phyloP scores from a whole-genome alignment of 2,113 vertebrate genomes.

The Thalassoma bifasciatum region DNA sequence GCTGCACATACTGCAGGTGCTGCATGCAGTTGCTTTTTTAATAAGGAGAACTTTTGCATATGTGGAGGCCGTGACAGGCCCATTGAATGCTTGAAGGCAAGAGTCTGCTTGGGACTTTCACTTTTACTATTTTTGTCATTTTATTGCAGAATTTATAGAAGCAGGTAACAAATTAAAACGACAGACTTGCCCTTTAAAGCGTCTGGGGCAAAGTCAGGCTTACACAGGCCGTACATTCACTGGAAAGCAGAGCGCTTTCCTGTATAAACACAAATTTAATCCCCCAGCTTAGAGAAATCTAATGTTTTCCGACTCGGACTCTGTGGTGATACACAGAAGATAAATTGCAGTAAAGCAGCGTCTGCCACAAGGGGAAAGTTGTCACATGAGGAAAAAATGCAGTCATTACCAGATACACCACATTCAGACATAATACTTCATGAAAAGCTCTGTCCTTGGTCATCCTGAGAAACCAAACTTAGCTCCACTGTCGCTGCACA shows the following conservation, averaged over 20 bases:
- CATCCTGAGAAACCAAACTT: conserved; percentile 36
- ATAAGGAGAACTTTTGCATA: no score
- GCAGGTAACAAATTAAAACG: neutral
- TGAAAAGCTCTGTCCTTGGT: conserved; percentile 23
- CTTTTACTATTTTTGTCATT: no score
- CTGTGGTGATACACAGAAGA: conserved; percentile 22
- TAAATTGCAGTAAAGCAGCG: neutral
- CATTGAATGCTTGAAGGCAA: no score
- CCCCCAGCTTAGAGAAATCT: neutral
- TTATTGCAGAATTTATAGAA: no score
- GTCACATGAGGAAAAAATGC: conserved; percentile 46
- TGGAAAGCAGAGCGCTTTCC: neutral
- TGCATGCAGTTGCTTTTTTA: no score
- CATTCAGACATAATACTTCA: conserved; percentile 48
- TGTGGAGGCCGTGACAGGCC: no score
- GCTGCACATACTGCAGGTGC: no score
- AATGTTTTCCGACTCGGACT: conserved; percentile 2
- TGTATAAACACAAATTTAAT: neutral
- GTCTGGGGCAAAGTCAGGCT: neutral
- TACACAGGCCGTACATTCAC: neutral
- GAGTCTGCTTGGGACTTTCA: no score
- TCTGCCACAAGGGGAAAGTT: conserved; percentile 7
- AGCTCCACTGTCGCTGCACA: conserved; percentile 36
- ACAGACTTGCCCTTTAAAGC: neutral
- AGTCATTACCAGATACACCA: conserved; percentile 35